These are phyloP conservation scores for Callionymus lyra DNA, from an alignment of 2,113 vertebrate species.

Conservation along the genomic window DNA sequence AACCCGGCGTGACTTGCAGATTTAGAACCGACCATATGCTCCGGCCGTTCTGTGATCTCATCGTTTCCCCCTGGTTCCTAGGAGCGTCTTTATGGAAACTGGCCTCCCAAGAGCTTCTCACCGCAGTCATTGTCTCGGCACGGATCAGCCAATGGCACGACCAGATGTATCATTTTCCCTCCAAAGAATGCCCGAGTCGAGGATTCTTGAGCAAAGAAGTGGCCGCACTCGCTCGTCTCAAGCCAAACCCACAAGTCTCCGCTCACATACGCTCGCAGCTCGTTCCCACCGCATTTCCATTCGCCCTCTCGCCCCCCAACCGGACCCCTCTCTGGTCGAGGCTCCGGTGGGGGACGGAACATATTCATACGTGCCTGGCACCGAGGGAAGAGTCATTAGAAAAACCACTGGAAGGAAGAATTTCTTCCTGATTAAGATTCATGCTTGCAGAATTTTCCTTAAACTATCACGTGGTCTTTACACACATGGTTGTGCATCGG, in stretches of 20 bases:
- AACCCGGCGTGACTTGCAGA: conserved; percentile 9
- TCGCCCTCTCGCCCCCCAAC: background rate
- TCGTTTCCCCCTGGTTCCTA: no score
- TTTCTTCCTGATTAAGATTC: conserved; percentile 2
- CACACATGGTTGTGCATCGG: no score
- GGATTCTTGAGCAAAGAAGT: no score
- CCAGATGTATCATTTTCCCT: conserved; percentile 1
- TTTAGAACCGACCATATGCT: conserved; percentile 12
- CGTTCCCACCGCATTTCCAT: conserved; percentile 44
- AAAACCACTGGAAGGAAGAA: conserved; percentile 2
- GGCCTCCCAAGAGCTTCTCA: background rate
- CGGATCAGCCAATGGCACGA: background rate
- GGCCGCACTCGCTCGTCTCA: background rate
- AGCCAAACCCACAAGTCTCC: conserved; percentile 41
- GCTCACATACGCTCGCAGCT: conserved; percentile 19
- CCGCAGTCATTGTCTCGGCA: background rate
- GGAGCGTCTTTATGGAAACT: background rate
- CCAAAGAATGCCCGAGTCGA: conserved; percentile 38
- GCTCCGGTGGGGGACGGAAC: conserved; percentile 17
- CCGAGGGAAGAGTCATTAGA: conserved; percentile 12
- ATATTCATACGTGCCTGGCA: conserved; percentile 12
- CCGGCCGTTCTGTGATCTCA: conserved; percentile 13
- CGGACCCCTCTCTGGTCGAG: conserved; percentile 25
- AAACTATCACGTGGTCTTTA: no score
- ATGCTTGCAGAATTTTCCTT: no score